Conservation (phyloP, 2,888 invertebrate species). For the Microchrysa polita region DNA sequence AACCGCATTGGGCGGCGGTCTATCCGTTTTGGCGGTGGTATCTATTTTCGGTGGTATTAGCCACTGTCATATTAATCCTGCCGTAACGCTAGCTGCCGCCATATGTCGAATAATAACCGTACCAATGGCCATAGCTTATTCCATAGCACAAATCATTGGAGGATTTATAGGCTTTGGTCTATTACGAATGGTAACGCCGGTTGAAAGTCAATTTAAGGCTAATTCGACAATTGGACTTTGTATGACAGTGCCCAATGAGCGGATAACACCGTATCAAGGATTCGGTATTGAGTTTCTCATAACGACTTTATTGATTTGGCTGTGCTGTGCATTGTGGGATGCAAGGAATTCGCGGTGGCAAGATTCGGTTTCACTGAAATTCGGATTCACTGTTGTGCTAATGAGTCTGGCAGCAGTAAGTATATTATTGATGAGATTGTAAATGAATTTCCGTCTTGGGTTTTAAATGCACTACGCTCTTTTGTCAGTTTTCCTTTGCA, state of each 20-base stretch:
- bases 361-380: slow-evolving; percentile 74
- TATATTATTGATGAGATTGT: no score
- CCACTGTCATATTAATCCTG: slow-evolving; percentile 81
- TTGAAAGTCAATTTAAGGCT: slow-evolving; percentile 50
- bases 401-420: slow-evolving; percentile 74
- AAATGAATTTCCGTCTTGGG: no score
- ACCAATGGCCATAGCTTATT: slow-evolving; percentile 69
- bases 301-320: slow-evolving; percentile 71
- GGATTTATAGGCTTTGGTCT: slow-evolving; percentile 75
- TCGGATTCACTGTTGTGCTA: slow-evolving; percentile 73
- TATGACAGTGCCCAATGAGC: slow-evolving; percentile 67
- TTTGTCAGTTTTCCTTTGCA: no score
- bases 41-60: slow-evolving; percentile 82
- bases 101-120: slow-evolving; percentile 59
- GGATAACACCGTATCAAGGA: slow-evolving; percentile 66
- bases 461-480: no score
- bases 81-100: slow-evolving; percentile 74
- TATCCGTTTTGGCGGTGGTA: slow-evolving; percentile 74
- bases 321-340: slow-evolving; percentile 80
- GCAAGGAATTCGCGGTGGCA: slow-evolving; percentile 72
- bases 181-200: slow-evolving; percentile 69
- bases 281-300: slow-evolving; percentile 72
- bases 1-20: slow-evolving; percentile 68
- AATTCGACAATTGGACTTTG: slow-evolving; percentile 68
- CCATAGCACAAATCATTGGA: slow-evolving; percentile 74